A percentile compares a stretch with the other conserved stretches of the same genome.
Conservation (phyloP, 2,797 vertebrate genomes). For the Acanthornis magna region DNA sequence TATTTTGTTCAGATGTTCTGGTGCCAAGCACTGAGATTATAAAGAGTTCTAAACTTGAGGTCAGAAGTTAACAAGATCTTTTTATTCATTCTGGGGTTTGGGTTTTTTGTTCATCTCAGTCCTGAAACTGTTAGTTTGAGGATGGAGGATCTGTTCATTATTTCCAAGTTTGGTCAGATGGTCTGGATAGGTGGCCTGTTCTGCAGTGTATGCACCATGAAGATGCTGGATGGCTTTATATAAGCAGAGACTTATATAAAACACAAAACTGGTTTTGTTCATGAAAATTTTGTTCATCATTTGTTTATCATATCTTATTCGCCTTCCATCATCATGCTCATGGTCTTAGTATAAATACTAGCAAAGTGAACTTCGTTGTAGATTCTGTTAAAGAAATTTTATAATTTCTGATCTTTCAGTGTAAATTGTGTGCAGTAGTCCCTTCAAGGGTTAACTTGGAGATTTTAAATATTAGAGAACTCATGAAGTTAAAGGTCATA, state of each 20-base stretch:
- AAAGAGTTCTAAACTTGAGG: background rate
- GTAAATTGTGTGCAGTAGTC: background rate
- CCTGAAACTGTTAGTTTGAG: background rate
- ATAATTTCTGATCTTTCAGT: background rate
- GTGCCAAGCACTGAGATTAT: background rate
- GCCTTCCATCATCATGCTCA: background rate
- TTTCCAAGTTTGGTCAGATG: background rate
- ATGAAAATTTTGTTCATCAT: background rate
- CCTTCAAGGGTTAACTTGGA: background rate
- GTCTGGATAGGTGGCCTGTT: background rate
- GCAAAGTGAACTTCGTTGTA: background rate
- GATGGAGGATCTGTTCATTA: background rate
- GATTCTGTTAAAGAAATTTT: conserved; percentile 2
- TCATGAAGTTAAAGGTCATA: background rate
- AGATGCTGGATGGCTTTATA: background rate
- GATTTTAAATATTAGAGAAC: background rate
- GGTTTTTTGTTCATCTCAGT: background rate
- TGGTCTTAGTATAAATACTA: background rate
- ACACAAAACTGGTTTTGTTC: background rate
- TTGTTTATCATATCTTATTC: background rate
- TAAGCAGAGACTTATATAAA: background rate
- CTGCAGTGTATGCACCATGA: background rate
- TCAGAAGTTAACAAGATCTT: background rate
- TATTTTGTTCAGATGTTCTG: background rate
- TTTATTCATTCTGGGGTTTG: background rate